phyloP scores from a whole-genome alignment of 2,888 invertebrate genomes.

The Bimastos eiseni region DNA sequence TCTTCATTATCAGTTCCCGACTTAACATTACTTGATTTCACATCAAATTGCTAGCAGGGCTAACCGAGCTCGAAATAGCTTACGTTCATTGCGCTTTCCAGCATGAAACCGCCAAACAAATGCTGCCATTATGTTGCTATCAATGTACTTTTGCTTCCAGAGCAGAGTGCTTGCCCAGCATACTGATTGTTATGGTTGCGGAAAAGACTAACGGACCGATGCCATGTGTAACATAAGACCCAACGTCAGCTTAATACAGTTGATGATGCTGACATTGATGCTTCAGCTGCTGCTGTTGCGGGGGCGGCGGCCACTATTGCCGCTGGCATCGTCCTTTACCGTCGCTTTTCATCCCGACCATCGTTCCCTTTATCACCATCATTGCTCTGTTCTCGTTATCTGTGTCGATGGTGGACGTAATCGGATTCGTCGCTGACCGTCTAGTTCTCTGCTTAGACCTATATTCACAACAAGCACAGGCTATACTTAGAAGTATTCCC shows the following conservation, averaged over 20 bases:
- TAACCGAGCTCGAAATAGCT: background rate
- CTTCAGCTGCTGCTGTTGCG: background rate
- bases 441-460: background rate
- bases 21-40: background rate
- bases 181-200: background rate
- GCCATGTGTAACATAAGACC: background rate
- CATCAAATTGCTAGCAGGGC: background rate
- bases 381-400: background rate
- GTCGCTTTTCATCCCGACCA: background rate
- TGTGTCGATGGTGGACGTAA: background rate
- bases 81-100: background rate
- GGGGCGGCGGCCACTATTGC: background rate
- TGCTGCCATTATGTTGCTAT: background rate
- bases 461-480: background rate
- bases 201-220: background rate
- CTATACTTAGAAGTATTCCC: background rate
- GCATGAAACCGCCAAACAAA: background rate
- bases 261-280: background rate
- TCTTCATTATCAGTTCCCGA: too few species aligned
- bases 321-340: background rate
- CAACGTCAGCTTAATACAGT: background rate
- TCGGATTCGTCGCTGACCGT: background rate
- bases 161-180: background rate
- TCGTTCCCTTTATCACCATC: background rate
- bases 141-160: background rate